These are phyloP conservation scores for Poeciliopsis presidionis DNA, from an alignment of 2,797 vertebrate genomes.

Conservation along the genomic window DNA sequence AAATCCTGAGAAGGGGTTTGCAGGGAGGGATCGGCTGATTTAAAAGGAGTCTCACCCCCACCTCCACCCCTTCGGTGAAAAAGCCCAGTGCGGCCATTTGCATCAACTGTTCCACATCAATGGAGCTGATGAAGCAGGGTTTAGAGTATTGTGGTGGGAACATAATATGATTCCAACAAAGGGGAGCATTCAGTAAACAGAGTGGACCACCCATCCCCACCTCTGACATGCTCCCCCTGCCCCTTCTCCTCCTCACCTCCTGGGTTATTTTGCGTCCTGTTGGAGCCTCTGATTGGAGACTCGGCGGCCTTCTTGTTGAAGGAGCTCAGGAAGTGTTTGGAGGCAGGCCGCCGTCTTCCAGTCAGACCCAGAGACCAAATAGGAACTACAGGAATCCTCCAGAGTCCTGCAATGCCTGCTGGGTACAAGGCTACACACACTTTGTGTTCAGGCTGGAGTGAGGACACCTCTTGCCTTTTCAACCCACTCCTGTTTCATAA, in stretches of 20 bases:
- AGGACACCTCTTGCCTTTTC: constrained; percentile 58
- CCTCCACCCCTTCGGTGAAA: constrained; percentile 41
- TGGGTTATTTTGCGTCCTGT: constrained; percentile 13
- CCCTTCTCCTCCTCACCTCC: constrained; percentile 17
- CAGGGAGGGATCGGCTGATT: constrained; percentile 1
- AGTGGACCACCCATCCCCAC: constrained; percentile 43
- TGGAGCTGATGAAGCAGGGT: constrained; percentile 85
- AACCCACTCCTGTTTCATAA: constrained; percentile 38
- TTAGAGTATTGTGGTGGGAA: constrained; percentile 85
- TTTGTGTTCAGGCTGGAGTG: constrained; percentile 66
- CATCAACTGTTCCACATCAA: constrained; percentile 86
- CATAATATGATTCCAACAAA: constrained; percentile 86
- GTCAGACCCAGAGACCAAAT: constrained; percentile 37
- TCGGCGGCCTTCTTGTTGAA: constrained; percentile 32
- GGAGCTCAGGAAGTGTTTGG: constrained; percentile 65
- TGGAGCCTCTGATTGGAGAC: constrained; percentile 23
- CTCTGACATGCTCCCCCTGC: constrained; percentile 39
- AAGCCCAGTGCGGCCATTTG: constrained; percentile 71
- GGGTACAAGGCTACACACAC: constrained; percentile 62
- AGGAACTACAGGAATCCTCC: constrained; percentile 53
- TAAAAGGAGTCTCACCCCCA: constrained; percentile 44
- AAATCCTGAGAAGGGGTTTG: constrained; percentile 32
- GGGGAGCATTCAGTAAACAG: constrained; percentile 76
- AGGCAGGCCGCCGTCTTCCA: constrained; percentile 46
- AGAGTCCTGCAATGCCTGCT: constrained; percentile 62